These are phyloP conservation scores for Hydriomena furcata DNA, from an alignment of 2,888 invertebrate genomes.

Conservation along the genomic window DNA sequence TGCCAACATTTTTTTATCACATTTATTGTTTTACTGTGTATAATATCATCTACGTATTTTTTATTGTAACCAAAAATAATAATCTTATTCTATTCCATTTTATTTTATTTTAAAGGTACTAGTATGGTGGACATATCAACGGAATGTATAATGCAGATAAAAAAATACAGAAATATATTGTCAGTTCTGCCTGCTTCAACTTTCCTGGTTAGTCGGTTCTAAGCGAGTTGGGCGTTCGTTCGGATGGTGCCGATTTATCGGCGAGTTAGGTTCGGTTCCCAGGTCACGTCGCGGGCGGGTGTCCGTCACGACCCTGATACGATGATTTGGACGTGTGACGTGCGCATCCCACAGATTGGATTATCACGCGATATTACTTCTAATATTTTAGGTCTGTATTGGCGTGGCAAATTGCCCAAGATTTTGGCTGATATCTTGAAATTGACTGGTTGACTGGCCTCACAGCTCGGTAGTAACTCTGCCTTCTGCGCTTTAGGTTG, in stretches of 20 bases:
- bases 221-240: conserved; percentile 44
- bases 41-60: too few species aligned
- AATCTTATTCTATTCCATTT: too few species aligned
- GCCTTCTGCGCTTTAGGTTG: too few species aligned
- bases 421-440: conserved; percentile 3
- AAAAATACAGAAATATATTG: neutral
- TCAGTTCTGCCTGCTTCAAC: conserved; percentile 1
- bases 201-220: conserved; percentile 27
- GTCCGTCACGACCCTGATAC: conserved; percentile 72
- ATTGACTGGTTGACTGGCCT: conserved; percentile 12
- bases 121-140: too few species aligned
- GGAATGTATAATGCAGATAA: too few species aligned
- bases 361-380: conserved; percentile 38
- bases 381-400: conserved; percentile 33
- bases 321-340: conserved; percentile 76
- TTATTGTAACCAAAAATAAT: too few species aligned
- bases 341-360: conserved; percentile 40
- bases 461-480: too few species aligned
- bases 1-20: too few species aligned
- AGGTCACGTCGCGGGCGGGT: conserved; percentile 71
- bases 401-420: conserved; percentile 16
- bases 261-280: conserved; percentile 63
- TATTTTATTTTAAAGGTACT: too few species aligned
- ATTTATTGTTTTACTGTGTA: too few species aligned
- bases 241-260: conserved; percentile 67